A percentile compares a stretch with the other conserved stretches of the same genome.
phyloP scores from a whole-genome alignment of 2,888 invertebrate genomes.

The Microctonus aethiopoides region DNA sequence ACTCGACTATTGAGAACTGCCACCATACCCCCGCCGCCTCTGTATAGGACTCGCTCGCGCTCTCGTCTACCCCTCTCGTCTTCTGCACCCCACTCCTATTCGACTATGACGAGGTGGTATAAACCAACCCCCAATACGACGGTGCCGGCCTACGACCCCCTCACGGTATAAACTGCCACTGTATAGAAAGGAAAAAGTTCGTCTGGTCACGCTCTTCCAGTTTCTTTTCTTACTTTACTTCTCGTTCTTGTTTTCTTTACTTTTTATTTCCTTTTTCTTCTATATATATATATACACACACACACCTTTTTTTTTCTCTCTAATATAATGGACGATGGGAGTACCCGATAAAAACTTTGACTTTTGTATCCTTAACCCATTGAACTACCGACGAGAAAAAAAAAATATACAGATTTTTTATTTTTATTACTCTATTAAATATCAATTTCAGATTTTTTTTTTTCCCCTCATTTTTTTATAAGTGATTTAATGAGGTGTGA shows the following conservation, averaged over 20 bases:
- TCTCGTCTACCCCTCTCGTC: conserved; percentile 9
- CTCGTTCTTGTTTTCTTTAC: neutral
- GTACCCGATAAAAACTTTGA: neutral
- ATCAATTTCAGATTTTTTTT: no score
- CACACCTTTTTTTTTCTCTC: neutral
- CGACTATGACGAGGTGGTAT: neutral
- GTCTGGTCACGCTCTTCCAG: neutral
- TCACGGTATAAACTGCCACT: neutral
- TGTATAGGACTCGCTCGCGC: conserved; percentile 24
- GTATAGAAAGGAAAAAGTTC: neutral
- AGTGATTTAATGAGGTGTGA: no score
- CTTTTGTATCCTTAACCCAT: neutral
- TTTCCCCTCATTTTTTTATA: no score
- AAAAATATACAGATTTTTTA: neutral
- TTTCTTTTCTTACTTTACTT: neutral
- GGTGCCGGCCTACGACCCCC: neutral
- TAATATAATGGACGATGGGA: neutral
- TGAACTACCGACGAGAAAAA: neutral
- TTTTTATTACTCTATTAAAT: neutral
- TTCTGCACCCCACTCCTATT: neutral
- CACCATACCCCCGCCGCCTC: conserved; percentile 29
- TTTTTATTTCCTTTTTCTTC: neutral
- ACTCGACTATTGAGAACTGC: conserved; percentile 40
- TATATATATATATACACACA: neutral
- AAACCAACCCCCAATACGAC: conserved; percentile 11